Evolutionary conservation across 2,113 vertebrate genomes (phyloP), one percentile per base, ranked within the genome.

Genomic region (Emydocephalus ijimae): DNA sequence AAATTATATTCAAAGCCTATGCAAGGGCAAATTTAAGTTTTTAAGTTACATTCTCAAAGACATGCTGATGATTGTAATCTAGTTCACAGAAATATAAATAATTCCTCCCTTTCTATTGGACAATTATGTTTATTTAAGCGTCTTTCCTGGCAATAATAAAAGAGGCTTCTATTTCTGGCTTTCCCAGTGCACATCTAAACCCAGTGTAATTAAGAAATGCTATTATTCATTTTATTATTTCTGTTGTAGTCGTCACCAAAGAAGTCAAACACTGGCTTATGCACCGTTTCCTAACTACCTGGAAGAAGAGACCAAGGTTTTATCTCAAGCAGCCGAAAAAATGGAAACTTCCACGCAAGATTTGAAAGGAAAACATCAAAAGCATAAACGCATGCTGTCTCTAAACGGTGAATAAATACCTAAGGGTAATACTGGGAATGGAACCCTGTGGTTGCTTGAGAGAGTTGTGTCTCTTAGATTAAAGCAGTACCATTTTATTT

Each of bases 301-400:
- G 0, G 98, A 98, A 93, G 94, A 96, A 3, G 96, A 98, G 26
- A 98, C 96, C 52, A 92, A 91, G 59, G 96, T 96, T 57, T 85
- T 97, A 85, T 97, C 98, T 92, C 97, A 90, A 94, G 98, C 98
- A 5, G 98, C 98, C 0, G 98, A 99, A 95, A 93, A 97, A 93
- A 98, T 98, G 97, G 98, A 98, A 94, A 96, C 96, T 61, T 98
- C 98, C 20, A 89, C 98, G 39, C 95, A 93, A 88, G 91, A 97
- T 26, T 88, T 98, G 45, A 98, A 96, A 93, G 92, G 95, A 55
- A 96, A 94, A 59, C 92, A 90, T 89, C 96, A 90, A 94, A 97
- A 95, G 94, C 94, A 92, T 48, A 95, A 96, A 88, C 97, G 94
- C 52, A 95, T 96, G 1, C 45, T 95, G 81, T 93, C 85, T 55